Conservation (phyloP, 1,140 invertebrate genomes). For the Brachionus calyciflorus region DNA sequence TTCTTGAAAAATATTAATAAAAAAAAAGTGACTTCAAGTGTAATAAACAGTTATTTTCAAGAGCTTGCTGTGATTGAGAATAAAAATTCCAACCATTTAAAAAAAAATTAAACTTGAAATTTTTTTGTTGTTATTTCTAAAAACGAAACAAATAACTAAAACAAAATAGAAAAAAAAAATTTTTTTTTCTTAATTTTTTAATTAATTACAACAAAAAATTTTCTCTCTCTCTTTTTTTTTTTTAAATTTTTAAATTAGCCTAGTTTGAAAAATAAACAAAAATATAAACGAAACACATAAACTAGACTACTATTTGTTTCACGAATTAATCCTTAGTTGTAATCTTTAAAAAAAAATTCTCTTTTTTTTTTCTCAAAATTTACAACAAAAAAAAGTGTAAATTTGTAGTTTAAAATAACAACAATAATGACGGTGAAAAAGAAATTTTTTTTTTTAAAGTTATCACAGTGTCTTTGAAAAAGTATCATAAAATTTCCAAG, state of each 20-base stretch:
- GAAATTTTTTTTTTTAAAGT: too few relatives aligned
- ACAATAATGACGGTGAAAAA: not conserved
- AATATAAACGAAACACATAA: slow-evolving; percentile 9
- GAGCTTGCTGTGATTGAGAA: too few relatives aligned
- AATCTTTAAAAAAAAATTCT: not conserved
- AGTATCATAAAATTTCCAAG: not conserved
- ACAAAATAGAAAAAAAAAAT: not conserved
- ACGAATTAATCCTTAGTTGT: not conserved
- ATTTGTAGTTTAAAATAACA: too few relatives aligned
- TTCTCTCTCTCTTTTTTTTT: not conserved
- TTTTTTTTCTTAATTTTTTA: slow-evolving; percentile 6
- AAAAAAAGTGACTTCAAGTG: too few relatives aligned
- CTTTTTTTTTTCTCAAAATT: too few relatives aligned
- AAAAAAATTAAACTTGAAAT: too few relatives aligned
- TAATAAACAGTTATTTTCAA: too few relatives aligned
- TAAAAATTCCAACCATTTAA: too few relatives aligned
- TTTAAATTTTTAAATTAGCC: slow-evolving; percentile 31
- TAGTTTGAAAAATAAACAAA: slow-evolving; percentile 20
- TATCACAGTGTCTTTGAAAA: slow-evolving; percentile 12
- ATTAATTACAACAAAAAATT: slow-evolving; percentile 7
- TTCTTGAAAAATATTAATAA: too few relatives aligned
- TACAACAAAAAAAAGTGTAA: too few relatives aligned
- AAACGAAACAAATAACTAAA: too few relatives aligned
- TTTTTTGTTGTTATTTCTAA: too few relatives aligned
- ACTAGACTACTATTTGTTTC: slow-evolving; percentile 26